Base-by-base conservation (phyloP, 2,888 invertebrate species). In the Chrysina gloriosa region DNA sequence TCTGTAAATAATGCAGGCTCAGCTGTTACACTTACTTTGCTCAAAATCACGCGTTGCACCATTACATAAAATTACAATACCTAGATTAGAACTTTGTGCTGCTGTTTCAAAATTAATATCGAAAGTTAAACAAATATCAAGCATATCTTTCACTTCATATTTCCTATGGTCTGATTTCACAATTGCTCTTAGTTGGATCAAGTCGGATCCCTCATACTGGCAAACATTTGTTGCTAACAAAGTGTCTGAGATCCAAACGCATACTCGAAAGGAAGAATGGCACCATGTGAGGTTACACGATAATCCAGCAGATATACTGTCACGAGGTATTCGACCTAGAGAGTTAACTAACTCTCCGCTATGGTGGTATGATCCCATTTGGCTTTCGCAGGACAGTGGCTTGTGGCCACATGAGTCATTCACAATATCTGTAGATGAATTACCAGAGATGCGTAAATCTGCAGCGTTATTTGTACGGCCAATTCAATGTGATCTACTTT, bases 141-240 rank as follows among this genome's bases (percentile, higher is more conserved):
- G 14, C 2, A 50, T 11, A 3, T 7, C 9, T 14, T 25, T 25
- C 25, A 50, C 3, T 23, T 11, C 14, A 21, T 21, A 1, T n/a
- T 50, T 9, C 50, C n/a, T n/a, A n/a, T 50, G 50, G 11, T 2
- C 50, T 23, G 50, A 50, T 25, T 50, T 25, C 5, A 23, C 23
- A 7, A 6, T 50, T n/a, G 23, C 27, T 23, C 9, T n/a, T n/a
- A n/a, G n/a, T n/a, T n/a, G n/a, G n/a, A n/a, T n/a, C n/a, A n/a
- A n/a, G n/a, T n/a, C n/a, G 2, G 23, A n/a, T n/a, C n/a, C n/a
- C n/a, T n/a, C n/a, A n/a, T 14, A 11, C 19, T 27, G 23, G 21
- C 19, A 50, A 50, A 50, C 50, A 21, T 50, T 50, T 50, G 50
- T 50, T 1, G 50, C 50, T 11, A 50, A 50, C 23, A 23, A 25